phyloP scores from a whole-genome alignment of 2,888 invertebrate species.

The Schizaphis graminum region DNA sequence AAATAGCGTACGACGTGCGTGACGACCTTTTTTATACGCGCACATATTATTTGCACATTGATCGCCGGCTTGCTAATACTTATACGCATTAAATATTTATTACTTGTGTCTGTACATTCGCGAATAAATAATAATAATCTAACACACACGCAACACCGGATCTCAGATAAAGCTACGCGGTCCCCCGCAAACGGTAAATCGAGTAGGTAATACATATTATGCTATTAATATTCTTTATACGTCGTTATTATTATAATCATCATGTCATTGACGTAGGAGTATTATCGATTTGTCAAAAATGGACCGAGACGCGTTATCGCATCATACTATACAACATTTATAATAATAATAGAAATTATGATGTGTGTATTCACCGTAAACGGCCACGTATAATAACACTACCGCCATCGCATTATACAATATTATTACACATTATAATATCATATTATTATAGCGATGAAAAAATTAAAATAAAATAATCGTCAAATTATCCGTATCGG shows the following conservation, averaged over 20 bases:
- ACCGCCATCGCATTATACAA: neutral
- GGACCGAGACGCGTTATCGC: neutral
- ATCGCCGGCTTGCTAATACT: neutral
- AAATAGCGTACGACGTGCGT: neutral
- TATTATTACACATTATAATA: neutral
- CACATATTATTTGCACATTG: neutral
- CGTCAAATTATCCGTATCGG: neutral
- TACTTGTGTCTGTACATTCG: neutral
- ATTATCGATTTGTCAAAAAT: neutral
- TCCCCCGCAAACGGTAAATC: neutral
- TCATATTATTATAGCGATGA: neutral
- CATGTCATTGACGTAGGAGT: neutral
- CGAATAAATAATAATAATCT: neutral
- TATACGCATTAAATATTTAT: neutral
- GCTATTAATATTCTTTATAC: neutral
- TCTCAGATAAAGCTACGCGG: neutral
- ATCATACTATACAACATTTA: neutral
- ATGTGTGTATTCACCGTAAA: neutral
- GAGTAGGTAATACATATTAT: neutral
- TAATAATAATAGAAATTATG: neutral
- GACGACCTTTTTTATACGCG: neutral
- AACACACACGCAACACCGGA: neutral
- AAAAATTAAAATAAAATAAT: neutral
- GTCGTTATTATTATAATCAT: constrained; percentile 2
- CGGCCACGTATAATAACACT: neutral